Evolutionary conservation across 2,113 vertebrate genomes (phyloP).

Genomic region (Larimichthys crocea): DNA sequence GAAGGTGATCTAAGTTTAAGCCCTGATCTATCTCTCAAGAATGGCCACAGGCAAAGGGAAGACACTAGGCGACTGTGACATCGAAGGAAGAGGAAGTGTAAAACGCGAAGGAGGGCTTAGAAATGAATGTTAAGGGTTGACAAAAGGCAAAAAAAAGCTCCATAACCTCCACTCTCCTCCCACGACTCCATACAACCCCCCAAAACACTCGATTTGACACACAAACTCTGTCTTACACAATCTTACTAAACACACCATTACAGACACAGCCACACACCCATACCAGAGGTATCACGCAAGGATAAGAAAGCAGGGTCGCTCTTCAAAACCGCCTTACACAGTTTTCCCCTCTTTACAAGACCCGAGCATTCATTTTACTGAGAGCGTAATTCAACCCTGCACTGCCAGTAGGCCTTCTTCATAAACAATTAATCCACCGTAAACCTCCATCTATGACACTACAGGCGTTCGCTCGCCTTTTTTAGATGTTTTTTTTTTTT

Average conservation of each 20-base stretch:
- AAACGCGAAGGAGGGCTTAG: conserved; percentile 75
- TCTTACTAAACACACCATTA: conserved; percentile 38
- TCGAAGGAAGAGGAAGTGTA: conserved; percentile 60
- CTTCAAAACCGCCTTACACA: conserved; percentile 47
- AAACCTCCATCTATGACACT: conserved; percentile 66
- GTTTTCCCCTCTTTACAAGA: conserved; percentile 33
- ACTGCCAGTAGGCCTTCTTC: conserved; percentile 61
- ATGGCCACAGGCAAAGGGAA: conserved; percentile 66
- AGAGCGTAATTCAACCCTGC: conserved; percentile 71
- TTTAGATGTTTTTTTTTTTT: conserved; percentile 33
- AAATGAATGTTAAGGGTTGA: conserved; percentile 71
- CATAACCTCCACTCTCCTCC: conserved; percentile 79
- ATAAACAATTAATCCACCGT: conserved; percentile 72
- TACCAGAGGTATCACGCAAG: not conserved
- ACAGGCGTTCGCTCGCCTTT: conserved; percentile 56
- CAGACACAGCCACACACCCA: conserved; percentile 43
- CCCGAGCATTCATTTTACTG: conserved; percentile 66
- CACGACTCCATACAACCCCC: conserved; percentile 55
- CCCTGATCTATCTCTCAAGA: conserved; percentile 58
- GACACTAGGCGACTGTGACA: conserved; percentile 65
- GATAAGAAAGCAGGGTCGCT: conserved; percentile 31
- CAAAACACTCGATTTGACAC: conserved; percentile 52
- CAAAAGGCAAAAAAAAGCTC: conserved; percentile 78
- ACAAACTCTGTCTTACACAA: conserved; percentile 52
- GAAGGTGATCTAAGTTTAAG: conserved; percentile 67